Conservation (phyloP, 2,797 vertebrate species). For the Clarias platycephalus region DNA sequence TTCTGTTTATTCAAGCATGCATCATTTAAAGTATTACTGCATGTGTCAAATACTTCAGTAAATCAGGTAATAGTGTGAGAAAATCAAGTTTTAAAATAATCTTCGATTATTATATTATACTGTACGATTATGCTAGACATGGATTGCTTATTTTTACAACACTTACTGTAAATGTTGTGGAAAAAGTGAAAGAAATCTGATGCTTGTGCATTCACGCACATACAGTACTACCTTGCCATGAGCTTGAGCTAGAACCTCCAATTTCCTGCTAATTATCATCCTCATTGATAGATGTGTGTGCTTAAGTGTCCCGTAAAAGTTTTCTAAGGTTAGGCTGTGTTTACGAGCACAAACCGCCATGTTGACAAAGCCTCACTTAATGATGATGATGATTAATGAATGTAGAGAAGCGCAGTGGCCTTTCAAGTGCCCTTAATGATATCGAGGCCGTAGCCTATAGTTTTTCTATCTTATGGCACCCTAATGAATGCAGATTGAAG, state of each 20-base stretch:
- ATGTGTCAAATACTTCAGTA: background rate
- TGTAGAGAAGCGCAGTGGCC: constrained; percentile 49
- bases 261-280: constrained; percentile 43
- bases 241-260: constrained; percentile 32
- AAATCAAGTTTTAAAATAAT: background rate
- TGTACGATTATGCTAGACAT: background rate
- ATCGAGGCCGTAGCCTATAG: constrained; percentile 28
- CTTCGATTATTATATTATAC: background rate
- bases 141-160: background rate
- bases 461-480: constrained; percentile 42
- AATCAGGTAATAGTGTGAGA: background rate
- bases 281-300: constrained; percentile 19
- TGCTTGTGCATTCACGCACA: constrained; percentile 60
- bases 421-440: constrained; percentile 52
- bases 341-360: constrained; percentile 45
- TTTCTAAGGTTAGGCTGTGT: constrained; percentile 55
- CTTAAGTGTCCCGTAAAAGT: constrained; percentile 53
- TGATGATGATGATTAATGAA: constrained; percentile 60
- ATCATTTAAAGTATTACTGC: background rate
- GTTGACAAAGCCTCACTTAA: constrained; percentile 55
- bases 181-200: constrained; percentile 67
- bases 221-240: constrained; percentile 45
- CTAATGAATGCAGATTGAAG: constrained; percentile 50
- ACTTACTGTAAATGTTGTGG: constrained; percentile 1
- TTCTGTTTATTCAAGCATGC: background rate